phyloP scores from a whole-genome alignment of 2,113 vertebrate species.

The Proterorhinus semilunaris region DNA sequence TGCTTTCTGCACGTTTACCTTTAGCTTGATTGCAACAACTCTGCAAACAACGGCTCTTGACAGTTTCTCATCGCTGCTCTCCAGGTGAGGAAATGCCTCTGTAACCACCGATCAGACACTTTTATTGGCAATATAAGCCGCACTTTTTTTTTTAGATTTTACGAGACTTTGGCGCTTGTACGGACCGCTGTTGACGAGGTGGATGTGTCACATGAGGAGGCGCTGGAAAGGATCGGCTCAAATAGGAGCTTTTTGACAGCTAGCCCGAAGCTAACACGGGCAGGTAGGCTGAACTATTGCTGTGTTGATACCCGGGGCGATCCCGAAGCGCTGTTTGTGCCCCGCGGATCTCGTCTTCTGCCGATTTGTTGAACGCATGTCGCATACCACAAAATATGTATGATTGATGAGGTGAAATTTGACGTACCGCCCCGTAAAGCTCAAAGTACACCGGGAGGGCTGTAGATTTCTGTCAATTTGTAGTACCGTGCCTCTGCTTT shows the following conservation, averaged over 20 bases:
- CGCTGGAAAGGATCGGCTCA: conserved; percentile 28
- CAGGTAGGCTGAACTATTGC: conserved; percentile 37
- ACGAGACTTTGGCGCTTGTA: background rate
- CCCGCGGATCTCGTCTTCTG: background rate
- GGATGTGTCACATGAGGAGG: conserved; percentile 60
- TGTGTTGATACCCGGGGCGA: background rate
- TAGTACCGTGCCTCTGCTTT: background rate
- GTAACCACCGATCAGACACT: background rate
- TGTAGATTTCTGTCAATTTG: conserved; percentile 5
- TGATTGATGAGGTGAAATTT: conserved; percentile 19
- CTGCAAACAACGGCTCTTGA: conserved; percentile 40
- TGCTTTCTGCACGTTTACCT: background rate
- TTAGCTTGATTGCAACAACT: conserved; percentile 35
- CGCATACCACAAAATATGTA: background rate
- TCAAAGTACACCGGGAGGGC: conserved; percentile 26
- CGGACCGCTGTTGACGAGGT: conserved; percentile 19
- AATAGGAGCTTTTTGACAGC: conserved; percentile 57
- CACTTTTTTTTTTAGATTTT: background rate
- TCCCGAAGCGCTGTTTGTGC: background rate
- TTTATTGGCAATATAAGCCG: background rate
- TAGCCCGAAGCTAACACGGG: conserved; percentile 45
- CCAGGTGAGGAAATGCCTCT: conserved; percentile 52
- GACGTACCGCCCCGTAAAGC: conserved; percentile 21
- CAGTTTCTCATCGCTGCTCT: conserved; percentile 27
- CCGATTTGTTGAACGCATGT: background rate